Evolutionary conservation across 2,888 invertebrate genomes (phyloP).

Genomic region (Tinea pellionella): DNA sequence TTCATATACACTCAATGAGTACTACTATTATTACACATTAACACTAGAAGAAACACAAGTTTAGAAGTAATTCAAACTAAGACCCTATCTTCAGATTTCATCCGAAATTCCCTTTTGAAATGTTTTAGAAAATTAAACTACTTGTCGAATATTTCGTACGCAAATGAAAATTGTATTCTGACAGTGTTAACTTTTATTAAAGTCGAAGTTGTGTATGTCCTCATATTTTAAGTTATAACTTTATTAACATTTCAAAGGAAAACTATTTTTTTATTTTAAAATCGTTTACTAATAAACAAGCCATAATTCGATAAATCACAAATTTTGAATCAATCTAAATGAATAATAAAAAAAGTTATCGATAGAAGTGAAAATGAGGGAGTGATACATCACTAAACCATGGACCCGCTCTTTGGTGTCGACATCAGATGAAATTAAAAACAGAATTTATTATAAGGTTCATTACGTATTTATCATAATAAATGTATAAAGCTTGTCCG

Average conservation of each 20-base stretch:
- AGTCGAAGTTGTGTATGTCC: neutral
- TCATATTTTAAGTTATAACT: neutral
- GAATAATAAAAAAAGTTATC: neutral
- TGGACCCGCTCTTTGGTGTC: conserved; percentile 29
- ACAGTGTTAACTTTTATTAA: conserved; percentile 14
- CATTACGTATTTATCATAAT: conserved; percentile 60
- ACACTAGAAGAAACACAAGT: no score
- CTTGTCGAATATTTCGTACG: neutral
- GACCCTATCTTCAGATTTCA: no score
- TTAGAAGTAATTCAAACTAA: no score
- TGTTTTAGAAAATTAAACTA: no score
- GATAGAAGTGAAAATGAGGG: neutral
- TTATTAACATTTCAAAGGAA: no score
- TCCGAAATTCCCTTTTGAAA: no score
- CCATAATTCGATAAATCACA: no score
- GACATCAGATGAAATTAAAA: conserved; percentile 55
- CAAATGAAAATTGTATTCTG: neutral
- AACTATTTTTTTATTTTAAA: neutral
- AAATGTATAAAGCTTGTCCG: no score
- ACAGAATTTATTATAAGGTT: conserved; percentile 62
- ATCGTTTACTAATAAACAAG: neutral
- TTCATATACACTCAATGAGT: no score
- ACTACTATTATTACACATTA: no score
- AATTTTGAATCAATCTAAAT: no score
- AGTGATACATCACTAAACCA: neutral